A percentile compares a stretch with the other conserved stretches of the same genome.
Evolutionary conservation across 1,140 invertebrate genomes (phyloP).

Genomic region (Nephotettix cincticeps): DNA sequence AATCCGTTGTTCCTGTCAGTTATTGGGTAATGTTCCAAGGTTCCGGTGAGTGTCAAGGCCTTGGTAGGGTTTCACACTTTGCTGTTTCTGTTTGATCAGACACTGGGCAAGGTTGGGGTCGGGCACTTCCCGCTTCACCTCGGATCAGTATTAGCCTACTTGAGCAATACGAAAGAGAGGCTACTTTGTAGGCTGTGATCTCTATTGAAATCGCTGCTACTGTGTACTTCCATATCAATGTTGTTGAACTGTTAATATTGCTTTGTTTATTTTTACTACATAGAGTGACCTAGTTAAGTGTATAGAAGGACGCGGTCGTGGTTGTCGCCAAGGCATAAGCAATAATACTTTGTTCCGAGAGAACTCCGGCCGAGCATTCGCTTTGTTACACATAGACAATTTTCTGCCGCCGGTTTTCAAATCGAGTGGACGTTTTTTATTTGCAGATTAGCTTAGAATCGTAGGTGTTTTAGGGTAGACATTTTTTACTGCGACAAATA

Average conservation of each 20-base stretch:
- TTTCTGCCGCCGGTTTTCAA: background rate
- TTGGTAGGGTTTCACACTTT: background rate
- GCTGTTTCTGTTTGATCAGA: background rate
- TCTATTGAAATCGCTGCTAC: background rate
- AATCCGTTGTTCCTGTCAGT: too few relatives aligned
- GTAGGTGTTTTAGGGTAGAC: background rate
- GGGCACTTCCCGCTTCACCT: background rate
- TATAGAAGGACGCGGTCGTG: background rate
- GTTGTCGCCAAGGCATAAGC: constrained; percentile 20
- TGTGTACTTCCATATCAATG: constrained; percentile 33
- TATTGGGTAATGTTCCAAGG: too few relatives aligned
- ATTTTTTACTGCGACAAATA: constrained; percentile 18
- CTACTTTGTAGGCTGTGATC: constrained; percentile 5
- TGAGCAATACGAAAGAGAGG: background rate
- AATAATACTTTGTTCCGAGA: constrained; percentile 11
- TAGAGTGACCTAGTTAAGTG: constrained; percentile 3
- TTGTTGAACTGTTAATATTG: constrained; percentile 30
- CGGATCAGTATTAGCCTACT: too few relatives aligned
- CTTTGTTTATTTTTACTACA: constrained; percentile 28
- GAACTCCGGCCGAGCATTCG: background rate
- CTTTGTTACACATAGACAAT: background rate
- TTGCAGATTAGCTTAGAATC: constrained; percentile 14
- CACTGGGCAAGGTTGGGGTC: background rate
- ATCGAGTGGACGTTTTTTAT: constrained; percentile 4
- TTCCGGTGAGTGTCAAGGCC: too few relatives aligned